These are phyloP conservation scores for Chelonus formosanus DNA, from an alignment of 2,888 invertebrate species.

Conservation along the genomic window DNA sequence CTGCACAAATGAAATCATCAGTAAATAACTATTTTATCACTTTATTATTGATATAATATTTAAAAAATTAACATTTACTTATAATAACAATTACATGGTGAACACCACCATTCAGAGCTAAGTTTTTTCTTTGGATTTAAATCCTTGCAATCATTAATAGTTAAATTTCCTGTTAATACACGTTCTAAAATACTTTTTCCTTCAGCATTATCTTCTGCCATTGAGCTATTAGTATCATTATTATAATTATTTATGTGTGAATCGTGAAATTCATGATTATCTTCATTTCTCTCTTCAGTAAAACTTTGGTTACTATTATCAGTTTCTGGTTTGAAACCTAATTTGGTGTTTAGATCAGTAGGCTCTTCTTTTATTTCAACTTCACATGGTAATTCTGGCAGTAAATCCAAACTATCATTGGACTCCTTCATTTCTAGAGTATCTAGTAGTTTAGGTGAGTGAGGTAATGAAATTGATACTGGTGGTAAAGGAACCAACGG, in stretches of 20 bases:
- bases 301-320: slow-evolving; percentile 34
- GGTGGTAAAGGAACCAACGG: slow-evolving; percentile 55
- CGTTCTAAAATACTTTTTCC: slow-evolving; percentile 56
- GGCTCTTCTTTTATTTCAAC: slow-evolving; percentile 56
- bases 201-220: slow-evolving; percentile 39
- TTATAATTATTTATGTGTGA: background rate
- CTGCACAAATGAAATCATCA: slow-evolving; percentile 37
- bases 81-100: slow-evolving; percentile 58
- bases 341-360: slow-evolving; percentile 23
- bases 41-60: slow-evolving; percentile 7
- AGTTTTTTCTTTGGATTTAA: slow-evolving; percentile 43
- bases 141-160: slow-evolving; percentile 53
- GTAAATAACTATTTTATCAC: too few relatives aligned
- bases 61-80: slow-evolving; percentile 43
- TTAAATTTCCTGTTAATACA: slow-evolving; percentile 53
- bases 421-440: slow-evolving; percentile 29
- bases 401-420: slow-evolving; percentile 43
- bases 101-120: slow-evolving; percentile 57
- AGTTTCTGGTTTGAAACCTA: slow-evolving; percentile 23
- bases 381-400: slow-evolving; percentile 54
- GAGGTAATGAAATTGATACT: slow-evolving; percentile 44
- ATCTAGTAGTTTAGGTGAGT: slow-evolving; percentile 28
- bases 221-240: slow-evolving; percentile 3
- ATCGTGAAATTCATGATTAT: slow-evolving; percentile 8
- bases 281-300: slow-evolving; percentile 12